Conservation (phyloP, 1,140 invertebrate genomes). For the Asbolus verrucosus region DNA sequence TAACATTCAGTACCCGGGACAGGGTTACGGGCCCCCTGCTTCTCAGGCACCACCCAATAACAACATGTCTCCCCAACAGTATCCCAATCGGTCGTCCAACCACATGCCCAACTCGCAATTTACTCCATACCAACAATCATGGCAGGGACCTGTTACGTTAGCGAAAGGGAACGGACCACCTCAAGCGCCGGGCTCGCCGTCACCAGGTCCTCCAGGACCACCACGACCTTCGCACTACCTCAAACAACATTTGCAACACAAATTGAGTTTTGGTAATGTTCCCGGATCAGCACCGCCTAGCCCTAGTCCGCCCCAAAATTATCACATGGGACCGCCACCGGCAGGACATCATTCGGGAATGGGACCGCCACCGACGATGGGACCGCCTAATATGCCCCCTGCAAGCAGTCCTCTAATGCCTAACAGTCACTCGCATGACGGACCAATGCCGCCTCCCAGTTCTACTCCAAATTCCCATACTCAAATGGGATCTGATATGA, state of each 20-base stretch:
- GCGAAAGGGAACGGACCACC: slow-evolving; percentile 58
- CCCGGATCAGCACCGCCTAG: slow-evolving; percentile 70
- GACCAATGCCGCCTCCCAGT: slow-evolving; percentile 72
- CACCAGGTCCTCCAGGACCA: slow-evolving; percentile 57
- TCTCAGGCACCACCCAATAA: slow-evolving; percentile 60
- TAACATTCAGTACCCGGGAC: slow-evolving; percentile 63
- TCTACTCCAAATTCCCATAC: slow-evolving; percentile 72
- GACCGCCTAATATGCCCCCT: slow-evolving; percentile 66
- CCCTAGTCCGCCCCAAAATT: slow-evolving; percentile 69
- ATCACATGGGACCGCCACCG: slow-evolving; percentile 71
- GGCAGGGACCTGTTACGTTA: slow-evolving; percentile 54
- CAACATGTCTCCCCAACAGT: slow-evolving; percentile 65
- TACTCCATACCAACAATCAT: slow-evolving; percentile 66
- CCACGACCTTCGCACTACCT: slow-evolving; percentile 72
- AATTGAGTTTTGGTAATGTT: slow-evolving; percentile 69
- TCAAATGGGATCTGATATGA: slow-evolving; percentile 67
- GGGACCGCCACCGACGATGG: slow-evolving; percentile 70
- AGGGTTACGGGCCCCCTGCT: slow-evolving; percentile 65
- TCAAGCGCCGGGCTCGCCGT: slow-evolving; percentile 62
- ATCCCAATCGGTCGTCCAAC: slow-evolving; percentile 69
- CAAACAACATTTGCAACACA: slow-evolving; percentile 77
- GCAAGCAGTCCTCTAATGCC: slow-evolving; percentile 62
- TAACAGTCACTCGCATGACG: slow-evolving; percentile 68
- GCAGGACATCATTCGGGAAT: slow-evolving; percentile 65
- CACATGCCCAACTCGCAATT: slow-evolving; percentile 68